Conservation (phyloP, 1,140 invertebrate genomes). For the Drosophila equinoxialis region DNA sequence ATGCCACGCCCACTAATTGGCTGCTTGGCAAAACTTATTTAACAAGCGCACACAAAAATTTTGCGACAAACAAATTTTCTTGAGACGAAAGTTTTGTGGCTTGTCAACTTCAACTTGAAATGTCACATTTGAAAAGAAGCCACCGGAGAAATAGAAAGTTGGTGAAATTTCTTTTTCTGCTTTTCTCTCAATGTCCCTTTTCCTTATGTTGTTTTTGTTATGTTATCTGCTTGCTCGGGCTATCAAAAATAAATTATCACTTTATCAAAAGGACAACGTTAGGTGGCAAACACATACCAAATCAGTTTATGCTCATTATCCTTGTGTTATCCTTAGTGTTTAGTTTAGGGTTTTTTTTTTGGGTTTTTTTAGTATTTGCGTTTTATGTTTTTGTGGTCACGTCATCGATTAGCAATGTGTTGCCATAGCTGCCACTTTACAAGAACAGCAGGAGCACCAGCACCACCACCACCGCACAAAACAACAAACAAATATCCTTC, state of each 20-base stretch:
- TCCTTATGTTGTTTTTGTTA: background rate
- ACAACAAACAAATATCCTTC: slow-evolving; percentile 10
- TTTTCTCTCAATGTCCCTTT: background rate
- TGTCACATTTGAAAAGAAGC: slow-evolving; percentile 43
- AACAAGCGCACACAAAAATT: slow-evolving; percentile 17
- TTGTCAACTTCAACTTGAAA: slow-evolving; percentile 53
- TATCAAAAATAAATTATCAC: slow-evolving; percentile 46
- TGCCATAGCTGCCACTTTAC: slow-evolving; percentile 73
- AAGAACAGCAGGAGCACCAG: slow-evolving; percentile 60
- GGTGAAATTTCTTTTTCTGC: slow-evolving; percentile 4
- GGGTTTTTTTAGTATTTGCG: slow-evolving; percentile 14
- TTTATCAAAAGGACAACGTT: slow-evolving; percentile 7
- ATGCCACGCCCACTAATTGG: slow-evolving; percentile 65
- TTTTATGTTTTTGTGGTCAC: slow-evolving; percentile 54
- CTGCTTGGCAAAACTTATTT: slow-evolving; percentile 27
- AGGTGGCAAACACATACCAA: slow-evolving; percentile 43
- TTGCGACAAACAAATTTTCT: slow-evolving; percentile 33
- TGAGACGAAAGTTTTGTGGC: slow-evolving; percentile 35
- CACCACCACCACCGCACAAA: slow-evolving; percentile 7
- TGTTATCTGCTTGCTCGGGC: slow-evolving; percentile 13
- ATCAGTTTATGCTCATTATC: slow-evolving; percentile 78
- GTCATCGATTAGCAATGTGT: slow-evolving; percentile 80
- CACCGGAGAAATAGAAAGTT: slow-evolving; percentile 14
- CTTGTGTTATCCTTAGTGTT: slow-evolving; percentile 76
- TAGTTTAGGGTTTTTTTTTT: slow-evolving; percentile 13